Base-by-base conservation (phyloP, 92 coral and sea anemone species). In the Umimayanthus kanabou region DNA sequence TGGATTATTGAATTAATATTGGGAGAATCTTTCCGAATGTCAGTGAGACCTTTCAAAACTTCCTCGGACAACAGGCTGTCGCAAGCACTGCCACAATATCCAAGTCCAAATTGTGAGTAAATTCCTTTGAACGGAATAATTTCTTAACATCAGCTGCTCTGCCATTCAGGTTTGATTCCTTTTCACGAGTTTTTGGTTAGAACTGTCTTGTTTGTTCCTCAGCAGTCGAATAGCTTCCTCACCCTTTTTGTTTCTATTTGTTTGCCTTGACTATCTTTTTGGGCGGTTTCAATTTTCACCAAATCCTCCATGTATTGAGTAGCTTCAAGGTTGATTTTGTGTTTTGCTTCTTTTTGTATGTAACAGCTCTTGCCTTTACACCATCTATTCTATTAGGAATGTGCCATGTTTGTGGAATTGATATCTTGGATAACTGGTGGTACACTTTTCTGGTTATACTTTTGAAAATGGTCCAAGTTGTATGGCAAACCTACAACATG, bases 311-410 rank as follows among this genome's bases (percentile, higher is more conserved):
- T 75, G 22, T 39, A 14, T 5, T 39, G 10, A 39, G 25, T 75
- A 20, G 79, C 79, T 42, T 39, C 47, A 14, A 39, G 25, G 25
- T 18, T 75, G 9, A 11, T 75, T 75, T 75, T 75, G 37, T 39
- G 43, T 75, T 75, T 75, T 40, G 47, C 20, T 11, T 75, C 49
- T 39, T 75, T 75, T 75, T 39, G 79, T 75, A 18, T 75, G 37
- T 33, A 33, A 33, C 37, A 33, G 37, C 37, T 33, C 37, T 33
- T 33, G 37, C 37, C 37, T 33, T 33, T 33, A 33, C 37, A 33
- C 37, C 37, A 33, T 33, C 37, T 33, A 33, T 33, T 33, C 37
- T 33, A 33, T 33, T 33, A 33, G 37, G 37, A 33, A 33, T 33
- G 37, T 33, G 37, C 0, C 37, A 33, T 33, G 37, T 33, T 33